phyloP scores from a whole-genome alignment of 53 echinoderm and acorn worm species.

The Patiria pectinifera region DNA sequence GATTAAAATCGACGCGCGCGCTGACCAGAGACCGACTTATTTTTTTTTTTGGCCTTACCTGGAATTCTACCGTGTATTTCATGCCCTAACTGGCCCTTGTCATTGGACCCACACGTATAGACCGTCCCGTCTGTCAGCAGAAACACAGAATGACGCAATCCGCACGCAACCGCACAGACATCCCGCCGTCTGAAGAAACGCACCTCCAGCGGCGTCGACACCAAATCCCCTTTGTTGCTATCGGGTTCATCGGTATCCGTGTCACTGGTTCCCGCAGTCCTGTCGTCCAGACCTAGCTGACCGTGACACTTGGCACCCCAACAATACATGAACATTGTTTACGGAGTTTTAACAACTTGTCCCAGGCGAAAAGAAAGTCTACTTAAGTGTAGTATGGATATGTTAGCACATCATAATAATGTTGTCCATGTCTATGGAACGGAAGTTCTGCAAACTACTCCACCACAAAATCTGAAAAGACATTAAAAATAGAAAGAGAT shows the following conservation, averaged over 20 bases:
- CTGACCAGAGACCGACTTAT: too few species aligned
- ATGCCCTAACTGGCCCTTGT: constrained; percentile 86
- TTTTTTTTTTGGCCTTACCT: too few species aligned
- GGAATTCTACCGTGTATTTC: constrained; percentile 68
- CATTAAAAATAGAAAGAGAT: too few species aligned
- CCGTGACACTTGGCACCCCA: constrained; percentile 79
- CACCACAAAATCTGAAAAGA: too few species aligned
- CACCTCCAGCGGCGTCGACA: constrained; percentile 61
- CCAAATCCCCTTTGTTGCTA: background rate
- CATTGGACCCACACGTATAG: constrained; percentile 88
- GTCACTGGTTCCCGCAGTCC: background rate
- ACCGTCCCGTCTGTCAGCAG: constrained; percentile 87
- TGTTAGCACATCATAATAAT: too few species aligned
- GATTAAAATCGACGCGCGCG: too few species aligned
- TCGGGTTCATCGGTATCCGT: background rate
- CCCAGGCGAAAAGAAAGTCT: too few species aligned
- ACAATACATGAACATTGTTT: constrained; percentile 67
- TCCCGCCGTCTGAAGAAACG: constrained; percentile 53
- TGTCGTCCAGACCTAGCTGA: constrained; percentile 74
- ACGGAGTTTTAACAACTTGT: background rate
- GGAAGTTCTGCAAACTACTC: too few species aligned
- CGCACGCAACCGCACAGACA: constrained; percentile 74
- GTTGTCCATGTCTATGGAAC: too few species aligned
- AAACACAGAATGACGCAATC: constrained; percentile 75
- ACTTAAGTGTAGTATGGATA: too few species aligned